A percentile compares a stretch with the other conserved stretches of the same genome.
Evolutionary conservation across 1,140 invertebrate species (phyloP).

Genomic region (Diabrotica undecimpunctata): DNA sequence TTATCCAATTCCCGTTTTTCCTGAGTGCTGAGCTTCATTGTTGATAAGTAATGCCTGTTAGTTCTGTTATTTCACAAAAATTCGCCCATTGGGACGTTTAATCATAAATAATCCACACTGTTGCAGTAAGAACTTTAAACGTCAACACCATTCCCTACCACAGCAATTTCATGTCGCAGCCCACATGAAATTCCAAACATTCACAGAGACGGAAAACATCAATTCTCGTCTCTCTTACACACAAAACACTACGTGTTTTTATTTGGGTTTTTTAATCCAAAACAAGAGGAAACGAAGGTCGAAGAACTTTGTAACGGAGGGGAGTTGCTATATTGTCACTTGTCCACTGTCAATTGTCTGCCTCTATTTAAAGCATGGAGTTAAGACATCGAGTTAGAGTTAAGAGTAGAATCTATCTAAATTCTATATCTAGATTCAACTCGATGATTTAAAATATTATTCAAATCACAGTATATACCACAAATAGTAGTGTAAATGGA

Average conservation of each 20-base stretch:
- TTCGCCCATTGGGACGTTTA: neutral
- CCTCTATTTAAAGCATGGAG: too few relatives aligned
- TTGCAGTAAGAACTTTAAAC: neutral
- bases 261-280: too few relatives aligned
- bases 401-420: too few relatives aligned
- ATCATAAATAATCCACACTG: neutral
- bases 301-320: neutral
- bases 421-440: too few relatives aligned
- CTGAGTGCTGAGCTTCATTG: conserved; percentile 56
- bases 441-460: too few relatives aligned
- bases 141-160: neutral
- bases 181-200: neutral
- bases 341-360: neutral
- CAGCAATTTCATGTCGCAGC: neutral
- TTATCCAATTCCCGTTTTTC: conserved; percentile 79
- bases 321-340: neutral
- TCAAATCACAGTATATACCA: too few relatives aligned
- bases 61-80: neutral
- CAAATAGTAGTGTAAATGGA: too few relatives aligned
- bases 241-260: neutral
- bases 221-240: neutral
- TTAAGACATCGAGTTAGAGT: too few relatives aligned
- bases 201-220: neutral
- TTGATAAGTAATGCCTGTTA: neutral
- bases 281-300: neutral